A percentile compares a stretch with the other conserved stretches of the same genome.
Conservation (phyloP, 2,113 vertebrate species). For the Apodemus sylvaticus region DNA sequence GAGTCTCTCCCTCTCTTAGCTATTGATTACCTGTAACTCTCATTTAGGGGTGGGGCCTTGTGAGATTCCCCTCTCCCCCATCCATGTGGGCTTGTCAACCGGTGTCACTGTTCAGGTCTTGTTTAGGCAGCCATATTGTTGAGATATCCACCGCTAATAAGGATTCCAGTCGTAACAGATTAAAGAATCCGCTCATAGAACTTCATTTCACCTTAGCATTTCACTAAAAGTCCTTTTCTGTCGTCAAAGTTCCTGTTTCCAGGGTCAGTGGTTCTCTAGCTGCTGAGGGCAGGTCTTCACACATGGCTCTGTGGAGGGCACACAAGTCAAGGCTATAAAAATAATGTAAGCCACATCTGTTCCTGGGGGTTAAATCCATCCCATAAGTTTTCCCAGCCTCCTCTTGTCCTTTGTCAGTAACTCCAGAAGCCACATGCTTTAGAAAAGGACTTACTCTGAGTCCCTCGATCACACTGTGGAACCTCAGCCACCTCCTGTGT, state of each 20-base stretch:
- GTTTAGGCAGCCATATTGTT: background rate
- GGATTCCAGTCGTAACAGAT: background rate
- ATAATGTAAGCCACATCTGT: background rate
- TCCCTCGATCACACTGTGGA: background rate
- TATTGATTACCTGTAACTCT: background rate
- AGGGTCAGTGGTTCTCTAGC: background rate
- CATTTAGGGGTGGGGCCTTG: background rate
- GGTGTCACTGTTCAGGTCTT: background rate
- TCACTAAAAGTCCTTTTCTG: background rate
- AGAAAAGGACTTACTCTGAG: background rate
- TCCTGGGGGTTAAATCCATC: background rate
- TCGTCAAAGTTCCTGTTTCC: background rate
- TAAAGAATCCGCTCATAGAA: rapidly evolving
- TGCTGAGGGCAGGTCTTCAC: background rate
- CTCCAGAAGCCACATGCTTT: background rate
- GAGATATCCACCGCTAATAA: background rate
- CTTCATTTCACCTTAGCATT: background rate
- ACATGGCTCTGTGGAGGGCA: rapidly evolving
- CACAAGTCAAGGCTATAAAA: background rate
- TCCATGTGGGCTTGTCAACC: background rate
- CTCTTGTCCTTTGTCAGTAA: background rate
- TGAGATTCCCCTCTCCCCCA: background rate
- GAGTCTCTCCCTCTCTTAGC: background rate
- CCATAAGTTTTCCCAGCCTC: background rate
- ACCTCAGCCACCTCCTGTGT: background rate